phyloP scores from a whole-genome alignment of 30 jellyfish, hydroid and myxozoan genomes.

The Cassiopea andromeda region DNA sequence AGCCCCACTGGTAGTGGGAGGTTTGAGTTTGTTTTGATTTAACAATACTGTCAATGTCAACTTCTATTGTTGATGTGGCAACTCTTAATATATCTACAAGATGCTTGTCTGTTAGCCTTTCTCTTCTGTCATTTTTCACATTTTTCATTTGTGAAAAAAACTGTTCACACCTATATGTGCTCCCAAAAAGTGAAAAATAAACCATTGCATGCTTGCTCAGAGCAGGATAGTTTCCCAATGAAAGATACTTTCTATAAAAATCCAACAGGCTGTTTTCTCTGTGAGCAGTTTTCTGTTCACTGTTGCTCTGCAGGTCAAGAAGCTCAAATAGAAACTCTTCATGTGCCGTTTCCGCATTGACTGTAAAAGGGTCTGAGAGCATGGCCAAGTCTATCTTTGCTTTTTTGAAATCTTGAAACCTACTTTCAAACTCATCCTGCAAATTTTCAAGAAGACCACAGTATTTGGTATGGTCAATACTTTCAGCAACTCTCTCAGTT shows the following conservation, averaged over 20 bases:
- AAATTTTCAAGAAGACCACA: slow-evolving; percentile 40
- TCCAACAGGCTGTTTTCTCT: slow-evolving; percentile 32
- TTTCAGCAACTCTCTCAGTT: slow-evolving; percentile 29
- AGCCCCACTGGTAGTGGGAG: slow-evolving; percentile 3
- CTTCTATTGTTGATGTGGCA: slow-evolving; percentile 47
- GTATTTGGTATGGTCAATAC: slow-evolving; percentile 33
- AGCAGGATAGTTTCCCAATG: not conserved
- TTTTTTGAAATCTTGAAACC: slow-evolving; percentile 34
- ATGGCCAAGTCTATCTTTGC: slow-evolving; percentile 29
- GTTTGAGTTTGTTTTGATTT: slow-evolving; percentile 24
- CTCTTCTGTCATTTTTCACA: slow-evolving; percentile 30
- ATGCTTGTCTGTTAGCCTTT: not conserved
- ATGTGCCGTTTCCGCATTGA: slow-evolving; percentile 17
- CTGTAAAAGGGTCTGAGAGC: slow-evolving; percentile 44
- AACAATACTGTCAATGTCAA: slow-evolving; percentile 37
- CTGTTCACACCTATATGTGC: slow-evolving; percentile 47
- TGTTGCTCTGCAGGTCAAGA: slow-evolving; percentile 42
- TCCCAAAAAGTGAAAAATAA: slow-evolving; percentile 31
- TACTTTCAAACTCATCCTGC: slow-evolving; percentile 33
- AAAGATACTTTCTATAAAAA: slow-evolving; percentile 5
- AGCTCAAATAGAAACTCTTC: slow-evolving; percentile 9
- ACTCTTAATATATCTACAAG: slow-evolving; percentile 30
- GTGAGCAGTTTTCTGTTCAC: slow-evolving; percentile 41
- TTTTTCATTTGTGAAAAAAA: slow-evolving; percentile 23
- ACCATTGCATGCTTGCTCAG: slow-evolving; percentile 35